Evolutionary conservation across 2,888 invertebrate species (phyloP).

Genomic region (Brachypterus glaber): DNA sequence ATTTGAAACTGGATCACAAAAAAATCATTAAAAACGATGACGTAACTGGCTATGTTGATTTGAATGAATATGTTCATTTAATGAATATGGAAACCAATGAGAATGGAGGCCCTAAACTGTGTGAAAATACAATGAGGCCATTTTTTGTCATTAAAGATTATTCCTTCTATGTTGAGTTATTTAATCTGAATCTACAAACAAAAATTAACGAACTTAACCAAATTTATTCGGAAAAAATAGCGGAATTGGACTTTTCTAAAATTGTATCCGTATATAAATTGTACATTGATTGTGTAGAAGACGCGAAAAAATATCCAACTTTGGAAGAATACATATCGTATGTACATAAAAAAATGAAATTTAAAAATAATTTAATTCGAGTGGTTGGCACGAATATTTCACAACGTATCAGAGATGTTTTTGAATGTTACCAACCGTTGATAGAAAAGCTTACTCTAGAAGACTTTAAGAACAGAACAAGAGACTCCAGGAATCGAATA

Average conservation of each 20-base stretch:
- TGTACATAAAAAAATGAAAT: background rate
- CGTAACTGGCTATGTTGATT: background rate
- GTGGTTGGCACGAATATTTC: background rate
- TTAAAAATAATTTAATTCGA: background rate
- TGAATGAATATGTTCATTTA: background rate
- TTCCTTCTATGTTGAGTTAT: background rate
- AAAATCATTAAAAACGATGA: background rate
- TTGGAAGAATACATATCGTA: background rate
- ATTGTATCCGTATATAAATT: background rate
- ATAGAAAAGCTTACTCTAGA: background rate
- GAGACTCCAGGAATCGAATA: background rate
- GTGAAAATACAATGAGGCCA: background rate
- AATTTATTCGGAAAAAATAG: background rate
- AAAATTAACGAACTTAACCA: background rate
- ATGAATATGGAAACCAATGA: background rate
- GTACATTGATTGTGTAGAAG: background rate
- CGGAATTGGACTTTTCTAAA: background rate
- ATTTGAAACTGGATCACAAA: background rate
- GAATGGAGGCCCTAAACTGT: background rate
- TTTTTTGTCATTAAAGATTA: background rate
- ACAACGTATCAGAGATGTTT: background rate
- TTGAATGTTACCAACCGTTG: background rate
- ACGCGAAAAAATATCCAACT: background rate
- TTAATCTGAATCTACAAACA: background rate
- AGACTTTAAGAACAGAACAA: background rate